Base-by-base conservation (phyloP, 2,888 invertebrate species). In the Sericinus montela region DNA sequence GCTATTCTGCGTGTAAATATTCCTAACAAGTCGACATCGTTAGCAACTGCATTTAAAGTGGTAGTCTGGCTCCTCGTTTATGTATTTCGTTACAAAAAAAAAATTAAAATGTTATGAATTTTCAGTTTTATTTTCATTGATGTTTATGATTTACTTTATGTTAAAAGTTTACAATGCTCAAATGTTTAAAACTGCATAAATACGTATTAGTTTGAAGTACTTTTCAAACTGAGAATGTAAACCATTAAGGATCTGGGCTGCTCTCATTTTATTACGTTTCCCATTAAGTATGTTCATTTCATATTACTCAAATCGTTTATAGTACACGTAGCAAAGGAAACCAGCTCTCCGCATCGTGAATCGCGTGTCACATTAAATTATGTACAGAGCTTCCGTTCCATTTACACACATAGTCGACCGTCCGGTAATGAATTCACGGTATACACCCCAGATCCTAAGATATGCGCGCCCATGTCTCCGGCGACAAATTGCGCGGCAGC, bases 381-480 rank as follows among this genome's bases (percentile, higher is more conserved):
- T 75, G 73, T 74, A 71, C 67, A 60, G 57, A 56, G 74, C 76
- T 84, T 85, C 86, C 86, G 86, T 84, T 85, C 85, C 70, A 80
- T 78, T 84, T 83, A 79, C 82, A 84, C 79, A 81, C 70, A 80
- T 79, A 75, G 63, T 63, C 60, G 58, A 58, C 59, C 56, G 56
- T 53, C 58, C 51, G 65, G 69, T 84, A 85, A 86, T 86, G 76
- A 85, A 85, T 85, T 80, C 84, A 81, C 76, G 67, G 62, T 65
- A 65, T 67, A 67, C 72, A 74, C 72, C 67, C 63, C 63, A 79
- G 84, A 83, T 86, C 75, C 61, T 32, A 76, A 77, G 83, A 86
- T 86, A 86, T 75, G 74, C 77, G 70, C 66, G 71, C 74, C 72
- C 79, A 73, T 74, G 75, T 71, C 70, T 59, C 55, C 50, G 55